Evolutionary conservation across 2,888 invertebrate genomes (phyloP).

Genomic region (Limnephilus rhombicus): DNA sequence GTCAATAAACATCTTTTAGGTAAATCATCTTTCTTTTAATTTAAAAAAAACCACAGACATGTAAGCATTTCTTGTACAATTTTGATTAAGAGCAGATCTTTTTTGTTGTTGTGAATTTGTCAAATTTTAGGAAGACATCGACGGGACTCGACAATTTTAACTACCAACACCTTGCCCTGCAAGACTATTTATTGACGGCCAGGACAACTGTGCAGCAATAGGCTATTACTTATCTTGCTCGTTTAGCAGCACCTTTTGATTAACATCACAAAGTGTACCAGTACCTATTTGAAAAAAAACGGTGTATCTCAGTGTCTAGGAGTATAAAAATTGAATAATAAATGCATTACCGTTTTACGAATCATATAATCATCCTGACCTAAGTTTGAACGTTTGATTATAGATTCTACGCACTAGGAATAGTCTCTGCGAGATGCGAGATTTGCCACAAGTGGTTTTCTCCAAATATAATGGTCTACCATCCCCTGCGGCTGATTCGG

Average conservation of each 20-base stretch:
- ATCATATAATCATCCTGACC: not conserved
- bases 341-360: not conserved
- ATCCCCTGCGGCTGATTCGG: not conserved
- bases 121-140: too few relatives aligned
- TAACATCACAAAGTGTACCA: not conserved
- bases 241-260: not conserved
- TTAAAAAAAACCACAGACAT: too few relatives aligned
- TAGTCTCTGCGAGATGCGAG: not conserved
- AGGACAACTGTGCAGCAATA: too few relatives aligned
- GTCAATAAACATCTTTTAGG: too few relatives aligned
- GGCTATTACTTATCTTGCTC: too few relatives aligned
- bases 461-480: not conserved
- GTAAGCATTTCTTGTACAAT: too few relatives aligned
- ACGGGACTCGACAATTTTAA: too few relatives aligned
- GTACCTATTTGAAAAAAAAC: not conserved
- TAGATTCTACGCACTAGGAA: not conserved
- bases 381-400: not conserved
- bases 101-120: too few relatives aligned
- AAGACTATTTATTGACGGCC: too few relatives aligned
- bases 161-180: too few relatives aligned
- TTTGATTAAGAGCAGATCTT: too few relatives aligned
- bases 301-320: not conserved
- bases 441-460: not conserved
- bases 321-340: not conserved
- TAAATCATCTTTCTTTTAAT: too few relatives aligned